Base-by-base conservation (phyloP, 2,888 invertebrate species). In the Anarsia innoxiella region DNA sequence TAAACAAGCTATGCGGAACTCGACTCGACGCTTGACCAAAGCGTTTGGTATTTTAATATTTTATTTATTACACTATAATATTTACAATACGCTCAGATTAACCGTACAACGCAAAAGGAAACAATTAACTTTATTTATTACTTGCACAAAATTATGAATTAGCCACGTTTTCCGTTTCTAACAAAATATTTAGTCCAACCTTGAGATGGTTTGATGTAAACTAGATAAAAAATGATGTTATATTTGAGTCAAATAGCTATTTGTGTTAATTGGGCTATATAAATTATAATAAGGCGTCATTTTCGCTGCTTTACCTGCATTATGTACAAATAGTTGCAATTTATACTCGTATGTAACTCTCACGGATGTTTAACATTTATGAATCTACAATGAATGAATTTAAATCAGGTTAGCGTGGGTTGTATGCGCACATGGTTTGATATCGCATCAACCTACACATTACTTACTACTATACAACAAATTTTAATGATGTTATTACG, bases 1-100 rank as follows among this genome's bases (percentile, higher is more conserved):
- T 49, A 46, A 55, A 47, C 51, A 52, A 59, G 57, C 58, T 59
- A 78, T 65, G 73, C 79, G 79, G 80, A 80, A 80, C 69, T 68
- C 25, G 33, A 42, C 40, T 37, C 42, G 44, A 42, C 32, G 9
- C 30, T 41, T 44, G 56, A 53, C 55, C 54, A 52, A 51, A 49
- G 49, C 49, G 47, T 37, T 41, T 40, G 41, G 36, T 38, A 45
- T 48, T 45, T 47, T 36, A 44, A 39, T 41, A 32, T 39, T 28
- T 12, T 27, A 31, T 39, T 39, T 37, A 29, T 42, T 28, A 41
- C 31, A 37, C 38, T 33, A 27, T 34, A 38, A 31, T 31, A 26
- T 26, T n/a, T n/a, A n/a, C n/a, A n/a, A n/a, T n/a, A n/a, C n/a
- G n/a, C n/a, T n/a, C n/a, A n/a, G n/a, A n/a, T n/a, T n/a, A n/a